Percentiles rank a stretch among this genome's conserved stretches.
phyloP scores from a whole-genome alignment of 2,888 invertebrate genomes.

The Volucella bombylans region DNA sequence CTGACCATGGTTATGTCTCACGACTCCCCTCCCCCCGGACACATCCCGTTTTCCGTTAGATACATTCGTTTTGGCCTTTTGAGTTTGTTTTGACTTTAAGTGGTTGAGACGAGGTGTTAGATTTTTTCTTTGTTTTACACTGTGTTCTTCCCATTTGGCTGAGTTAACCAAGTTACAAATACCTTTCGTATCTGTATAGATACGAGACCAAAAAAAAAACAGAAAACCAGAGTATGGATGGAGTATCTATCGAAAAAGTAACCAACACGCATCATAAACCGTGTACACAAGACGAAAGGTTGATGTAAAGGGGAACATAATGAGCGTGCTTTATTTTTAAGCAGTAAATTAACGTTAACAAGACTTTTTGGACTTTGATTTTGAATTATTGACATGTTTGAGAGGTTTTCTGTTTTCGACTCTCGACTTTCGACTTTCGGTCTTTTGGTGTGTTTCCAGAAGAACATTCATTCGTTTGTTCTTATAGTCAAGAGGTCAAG shows the following conservation, averaged over 20 bases:
- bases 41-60: constrained; percentile 1
- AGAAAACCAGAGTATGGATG: no score
- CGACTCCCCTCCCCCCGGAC: not conserved
- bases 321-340: constrained; percentile 69
- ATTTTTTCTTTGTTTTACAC: constrained; percentile 64
- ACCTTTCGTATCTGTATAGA: not conserved
- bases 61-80: constrained; percentile 38
- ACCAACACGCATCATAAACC: constrained; percentile 55
- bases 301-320: constrained; percentile 55
- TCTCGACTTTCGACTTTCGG: not conserved
- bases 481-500: constrained; percentile 41
- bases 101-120: constrained; percentile 71
- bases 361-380: constrained; percentile 54
- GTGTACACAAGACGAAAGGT: constrained; percentile 40
- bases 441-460: not conserved
- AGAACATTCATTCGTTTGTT: constrained; percentile 53
- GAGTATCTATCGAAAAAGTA: constrained; percentile 30
- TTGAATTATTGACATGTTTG: constrained; percentile 65
- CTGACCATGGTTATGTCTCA: not conserved
- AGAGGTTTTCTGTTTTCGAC: constrained; percentile 6
- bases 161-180: constrained; percentile 20
- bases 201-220: no score
- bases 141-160: constrained; percentile 42
- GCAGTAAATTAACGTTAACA: constrained; percentile 72
- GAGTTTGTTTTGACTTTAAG: constrained; percentile 70